phyloP scores from a whole-genome alignment of 2,113 vertebrate species.

The Pterocles gutturalis region DNA sequence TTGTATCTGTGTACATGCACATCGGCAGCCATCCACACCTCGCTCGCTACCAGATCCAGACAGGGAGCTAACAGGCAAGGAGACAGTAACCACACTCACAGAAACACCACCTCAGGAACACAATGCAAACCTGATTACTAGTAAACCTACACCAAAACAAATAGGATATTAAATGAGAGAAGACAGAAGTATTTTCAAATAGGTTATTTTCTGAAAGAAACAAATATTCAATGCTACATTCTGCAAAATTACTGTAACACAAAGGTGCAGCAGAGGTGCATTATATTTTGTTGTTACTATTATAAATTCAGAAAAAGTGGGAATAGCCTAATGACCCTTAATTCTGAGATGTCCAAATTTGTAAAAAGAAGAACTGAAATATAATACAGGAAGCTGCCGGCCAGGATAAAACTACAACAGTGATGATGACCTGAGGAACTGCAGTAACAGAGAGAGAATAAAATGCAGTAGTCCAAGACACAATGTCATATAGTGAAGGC shows the following conservation, averaged over 20 bases:
- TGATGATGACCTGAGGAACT: neutral
- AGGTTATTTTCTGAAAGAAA: neutral
- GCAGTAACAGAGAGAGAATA: neutral
- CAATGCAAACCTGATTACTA: neutral
- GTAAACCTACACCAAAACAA: neutral
- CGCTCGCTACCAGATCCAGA: fast-evolving
- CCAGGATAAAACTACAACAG: no score
- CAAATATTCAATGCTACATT: neutral
- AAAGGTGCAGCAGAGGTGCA: neutral
- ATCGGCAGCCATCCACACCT: no score
- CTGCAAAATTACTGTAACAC: neutral
- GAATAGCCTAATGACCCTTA: neutral
- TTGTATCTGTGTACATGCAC: neutral
- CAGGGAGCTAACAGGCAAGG: neutral
- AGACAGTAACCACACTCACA: neutral
- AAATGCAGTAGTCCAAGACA: neutral
- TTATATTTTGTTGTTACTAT: neutral
- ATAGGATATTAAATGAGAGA: neutral
- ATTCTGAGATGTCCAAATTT: neutral
- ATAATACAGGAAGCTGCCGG: neutral
- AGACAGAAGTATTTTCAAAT: neutral
- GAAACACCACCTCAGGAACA: neutral
- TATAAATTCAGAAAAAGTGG: neutral
- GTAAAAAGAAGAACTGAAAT: neutral
- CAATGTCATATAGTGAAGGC: neutral